Evolutionary conservation across 2,888 invertebrate species (phyloP), one percentile per base, ranked within the genome.

Genomic region (Carcina quercana): DNA sequence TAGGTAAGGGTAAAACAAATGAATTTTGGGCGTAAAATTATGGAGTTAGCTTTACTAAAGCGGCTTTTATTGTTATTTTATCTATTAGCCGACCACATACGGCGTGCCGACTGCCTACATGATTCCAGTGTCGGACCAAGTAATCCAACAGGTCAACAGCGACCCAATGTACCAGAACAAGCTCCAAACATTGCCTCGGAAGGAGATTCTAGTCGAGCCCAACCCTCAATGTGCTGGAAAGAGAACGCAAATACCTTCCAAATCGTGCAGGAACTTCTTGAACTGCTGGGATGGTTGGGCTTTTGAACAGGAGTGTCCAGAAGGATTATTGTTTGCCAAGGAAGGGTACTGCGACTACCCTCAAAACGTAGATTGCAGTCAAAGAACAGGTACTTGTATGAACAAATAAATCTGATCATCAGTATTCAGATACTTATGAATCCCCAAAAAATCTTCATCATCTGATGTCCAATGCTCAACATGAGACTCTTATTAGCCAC

Each of bases 211-310:
- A 1, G 60, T 80, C 0, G 64, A 69, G 32, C 61, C 59, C 0
- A 74, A 72, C 40, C 52, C 70, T 0, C 45, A 71, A 0, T 87
- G 87, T 37, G 51, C 71, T 15, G 72, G 76, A 6, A 76, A 80
- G 15, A 71, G 88, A 27, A 87, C 89, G 2, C 91, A 90, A 55
- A 88, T 89, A 42, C 86, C 89, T 0, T 87, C 83, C 0, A 75
- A 63, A 15, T 62, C 80, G 3, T 91, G 91, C 50, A 85, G 85
- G 24, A 87, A 85, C 47, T 91, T 88, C 57, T 52, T 91, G 8
- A 90, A 91, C 60, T 91, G 91, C 56, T 91, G 91, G 91, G 89
- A 91, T 45, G 90, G 88, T 0, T 82, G 85, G 43, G 89, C 87
- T 0, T 78, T 87, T 13, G 91, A 91, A 46, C 88, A 90, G 57